Evolutionary conservation across 2,888 invertebrate species (phyloP).

Genomic region (Lasioglossum pauxillum): DNA sequence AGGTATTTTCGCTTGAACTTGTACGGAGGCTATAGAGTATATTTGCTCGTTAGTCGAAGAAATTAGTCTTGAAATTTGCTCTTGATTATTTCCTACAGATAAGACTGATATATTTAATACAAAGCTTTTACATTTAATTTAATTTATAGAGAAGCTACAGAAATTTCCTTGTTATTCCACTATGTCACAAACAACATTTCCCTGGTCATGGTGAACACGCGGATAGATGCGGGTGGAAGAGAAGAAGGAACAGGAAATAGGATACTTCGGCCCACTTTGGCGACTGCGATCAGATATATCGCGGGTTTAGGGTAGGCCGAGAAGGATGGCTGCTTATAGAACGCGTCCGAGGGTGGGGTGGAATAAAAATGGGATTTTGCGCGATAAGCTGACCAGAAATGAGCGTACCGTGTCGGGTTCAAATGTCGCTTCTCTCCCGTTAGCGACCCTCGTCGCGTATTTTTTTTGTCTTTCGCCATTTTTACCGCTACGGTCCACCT

Average conservation of each 20-base stretch:
- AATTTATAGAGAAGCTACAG: background rate
- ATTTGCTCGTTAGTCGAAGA: background rate
- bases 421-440: slow-evolving; percentile 42
- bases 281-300: slow-evolving; percentile 67
- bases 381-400: slow-evolving; percentile 69
- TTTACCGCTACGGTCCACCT: slow-evolving; percentile 34
- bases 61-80: background rate
- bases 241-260: slow-evolving; percentile 58
- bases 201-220: background rate
- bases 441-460: slow-evolving; percentile 3
- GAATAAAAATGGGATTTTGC: slow-evolving; percentile 72
- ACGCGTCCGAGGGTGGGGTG: slow-evolving; percentile 11
- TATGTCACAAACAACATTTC: background rate
- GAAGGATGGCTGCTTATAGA: slow-evolving; percentile 37
- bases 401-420: slow-evolving; percentile 59
- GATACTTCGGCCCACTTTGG: slow-evolving; percentile 59
- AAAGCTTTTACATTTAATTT: background rate
- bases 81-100: background rate
- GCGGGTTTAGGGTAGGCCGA: slow-evolving; percentile 42
- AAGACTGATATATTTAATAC: background rate
- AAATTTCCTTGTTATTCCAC: background rate
- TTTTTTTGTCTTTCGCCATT: slow-evolving; percentile 34
- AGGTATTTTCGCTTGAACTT: background rate
- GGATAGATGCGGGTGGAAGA: slow-evolving; percentile 4
- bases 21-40: background rate